phyloP scores from a whole-genome alignment of 2,797 vertebrate species.

The Peromyscus melanophrys region DNA sequence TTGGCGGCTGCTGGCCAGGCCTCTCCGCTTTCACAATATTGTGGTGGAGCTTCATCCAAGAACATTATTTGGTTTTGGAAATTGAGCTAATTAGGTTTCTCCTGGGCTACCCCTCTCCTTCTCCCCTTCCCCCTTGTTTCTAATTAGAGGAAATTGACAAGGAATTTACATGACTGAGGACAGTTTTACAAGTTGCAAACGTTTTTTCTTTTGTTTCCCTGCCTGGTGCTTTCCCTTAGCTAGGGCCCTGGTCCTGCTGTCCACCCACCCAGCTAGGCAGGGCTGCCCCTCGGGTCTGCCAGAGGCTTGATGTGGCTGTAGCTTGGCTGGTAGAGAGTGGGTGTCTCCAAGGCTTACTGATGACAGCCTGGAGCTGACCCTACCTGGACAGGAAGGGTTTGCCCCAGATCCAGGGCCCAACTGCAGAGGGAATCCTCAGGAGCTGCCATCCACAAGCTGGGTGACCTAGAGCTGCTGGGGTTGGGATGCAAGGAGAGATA shows the following conservation, averaged over 20 bases:
- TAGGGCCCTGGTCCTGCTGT: neutral
- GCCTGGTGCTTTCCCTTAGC: neutral
- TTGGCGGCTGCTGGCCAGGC: neutral
- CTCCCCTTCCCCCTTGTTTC: slow-evolving; percentile 56
- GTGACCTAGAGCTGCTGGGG: neutral
- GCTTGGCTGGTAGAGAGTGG: neutral
- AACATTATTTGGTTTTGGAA: slow-evolving; percentile 81
- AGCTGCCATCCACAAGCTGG: neutral
- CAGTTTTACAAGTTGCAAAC: slow-evolving; percentile 60
- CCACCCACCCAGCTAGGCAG: neutral
- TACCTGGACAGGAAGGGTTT: neutral
- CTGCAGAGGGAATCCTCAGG: neutral
- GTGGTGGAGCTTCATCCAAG: slow-evolving; percentile 64
- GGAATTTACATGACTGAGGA: slow-evolving; percentile 19
- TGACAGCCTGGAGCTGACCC: neutral
- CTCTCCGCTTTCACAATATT: slow-evolving; percentile 68
- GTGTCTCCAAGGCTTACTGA: neutral
- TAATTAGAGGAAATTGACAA: slow-evolving; percentile 78
- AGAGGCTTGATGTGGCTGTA: neutral
- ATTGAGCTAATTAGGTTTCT: slow-evolving; percentile 75
- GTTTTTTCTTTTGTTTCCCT: neutral
- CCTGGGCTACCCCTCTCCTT: neutral
- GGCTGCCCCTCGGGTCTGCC: neutral
- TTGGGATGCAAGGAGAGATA: no score
- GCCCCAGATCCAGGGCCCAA: rapidly evolving